Evolutionary conservation across 2,113 vertebrate genomes (phyloP).

Genomic region (Setophaga coronata): DNA sequence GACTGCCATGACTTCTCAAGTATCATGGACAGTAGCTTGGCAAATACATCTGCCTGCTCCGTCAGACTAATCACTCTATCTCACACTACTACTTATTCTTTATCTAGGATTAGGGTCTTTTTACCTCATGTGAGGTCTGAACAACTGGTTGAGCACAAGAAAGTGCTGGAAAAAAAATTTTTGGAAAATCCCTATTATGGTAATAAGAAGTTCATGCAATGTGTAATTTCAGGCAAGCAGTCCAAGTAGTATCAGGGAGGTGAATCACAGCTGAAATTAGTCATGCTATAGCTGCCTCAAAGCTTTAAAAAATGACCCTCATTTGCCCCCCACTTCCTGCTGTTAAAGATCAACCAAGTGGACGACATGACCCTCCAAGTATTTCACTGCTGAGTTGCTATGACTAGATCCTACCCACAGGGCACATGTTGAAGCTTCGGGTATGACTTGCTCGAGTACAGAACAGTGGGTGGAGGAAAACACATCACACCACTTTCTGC

Average conservation of each 20-base stretch:
- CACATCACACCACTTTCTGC: neutral
- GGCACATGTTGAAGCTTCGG: neutral
- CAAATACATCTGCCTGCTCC: neutral
- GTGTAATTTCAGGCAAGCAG: neutral
- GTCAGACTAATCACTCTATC: neutral
- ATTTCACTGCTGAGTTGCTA: neutral
- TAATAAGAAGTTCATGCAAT: neutral
- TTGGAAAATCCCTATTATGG: constrained; percentile 23
- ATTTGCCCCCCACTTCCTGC: neutral
- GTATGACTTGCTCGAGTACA: neutral
- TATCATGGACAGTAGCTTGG: neutral
- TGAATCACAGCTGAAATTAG: constrained; percentile 54
- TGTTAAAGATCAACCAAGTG: neutral
- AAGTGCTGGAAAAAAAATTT: neutral
- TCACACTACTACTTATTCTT: neutral
- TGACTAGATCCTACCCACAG: neutral
- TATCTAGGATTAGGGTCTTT: neutral
- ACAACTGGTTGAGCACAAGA: neutral
- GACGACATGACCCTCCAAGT: neutral
- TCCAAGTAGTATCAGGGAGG: neutral
- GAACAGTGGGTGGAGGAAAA: neutral
- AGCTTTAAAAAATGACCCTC: neutral
- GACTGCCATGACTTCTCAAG: neutral
- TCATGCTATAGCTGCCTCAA: constrained; percentile 3
- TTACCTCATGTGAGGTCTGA: neutral